Conservation (phyloP, 2,888 invertebrate genomes). For the Lamellibrachia columna region DNA sequence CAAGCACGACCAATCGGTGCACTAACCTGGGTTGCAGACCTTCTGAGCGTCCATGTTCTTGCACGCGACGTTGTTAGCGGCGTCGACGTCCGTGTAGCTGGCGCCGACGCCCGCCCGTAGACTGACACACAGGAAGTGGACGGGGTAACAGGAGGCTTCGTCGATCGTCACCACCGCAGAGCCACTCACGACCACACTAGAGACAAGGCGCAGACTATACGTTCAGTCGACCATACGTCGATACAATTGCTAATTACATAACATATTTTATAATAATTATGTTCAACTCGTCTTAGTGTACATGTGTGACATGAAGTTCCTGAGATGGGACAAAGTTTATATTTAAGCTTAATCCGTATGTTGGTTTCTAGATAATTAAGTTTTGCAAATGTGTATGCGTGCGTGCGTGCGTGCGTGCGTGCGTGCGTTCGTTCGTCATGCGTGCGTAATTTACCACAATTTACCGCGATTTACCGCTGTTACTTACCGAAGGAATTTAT, state of each 20-base stretch:
- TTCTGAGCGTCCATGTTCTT: conserved; percentile 20
- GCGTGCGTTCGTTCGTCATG: too few relatives aligned
- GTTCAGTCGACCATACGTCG: neutral
- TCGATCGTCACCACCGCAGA: conserved; percentile 17
- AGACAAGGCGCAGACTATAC: neutral
- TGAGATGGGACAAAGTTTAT: too few relatives aligned
- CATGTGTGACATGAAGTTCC: too few relatives aligned
- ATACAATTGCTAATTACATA: neutral
- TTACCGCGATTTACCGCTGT: too few relatives aligned
- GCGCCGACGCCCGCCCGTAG: conserved; percentile 19
- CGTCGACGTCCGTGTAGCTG: conserved; percentile 24
- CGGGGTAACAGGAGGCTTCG: neutral
- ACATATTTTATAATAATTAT: too few relatives aligned
- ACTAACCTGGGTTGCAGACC: conserved; percentile 22
- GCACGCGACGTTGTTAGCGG: conserved; percentile 21
- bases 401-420: too few relatives aligned
- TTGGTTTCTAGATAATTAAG: too few relatives aligned
- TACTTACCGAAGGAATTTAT: too few relatives aligned
- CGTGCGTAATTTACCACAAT: too few relatives aligned
- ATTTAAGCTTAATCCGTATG: too few relatives aligned
- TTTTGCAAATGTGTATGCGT: too few relatives aligned
- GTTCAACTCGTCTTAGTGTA: too few relatives aligned
- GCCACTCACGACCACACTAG: neutral
- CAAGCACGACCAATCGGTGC: neutral
- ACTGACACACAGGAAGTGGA: conserved; percentile 4